Percentiles rank a stretch among this genome's conserved stretches.
Evolutionary conservation across 2,113 vertebrate species (phyloP).

Genomic region (Galbula dea): DNA sequence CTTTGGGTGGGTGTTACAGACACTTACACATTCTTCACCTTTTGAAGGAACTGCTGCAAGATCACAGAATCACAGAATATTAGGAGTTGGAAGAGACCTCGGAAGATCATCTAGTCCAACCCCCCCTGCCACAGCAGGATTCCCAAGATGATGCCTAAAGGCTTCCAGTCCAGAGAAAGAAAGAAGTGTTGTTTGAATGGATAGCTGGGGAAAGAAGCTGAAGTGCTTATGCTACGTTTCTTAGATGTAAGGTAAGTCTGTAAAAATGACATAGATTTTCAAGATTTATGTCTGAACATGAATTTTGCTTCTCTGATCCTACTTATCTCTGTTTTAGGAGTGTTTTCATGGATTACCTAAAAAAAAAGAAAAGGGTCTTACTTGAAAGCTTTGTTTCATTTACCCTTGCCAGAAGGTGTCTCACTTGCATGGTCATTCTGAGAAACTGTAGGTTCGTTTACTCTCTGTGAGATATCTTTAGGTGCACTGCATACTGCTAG

Average conservation of each 20-base stretch:
- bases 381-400: not conserved
- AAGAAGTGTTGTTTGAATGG: not conserved
- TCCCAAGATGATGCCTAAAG: not conserved
- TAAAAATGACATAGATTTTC: not conserved
- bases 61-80: too few species aligned
- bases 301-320: not conserved
- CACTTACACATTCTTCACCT: not conserved
- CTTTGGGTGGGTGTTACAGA: not conserved
- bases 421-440: slow-evolving; percentile 52
- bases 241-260: not conserved
- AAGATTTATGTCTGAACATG: not conserved
- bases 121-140: too few species aligned
- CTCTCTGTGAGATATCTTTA: not conserved
- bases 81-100: too few species aligned
- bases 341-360: not conserved
- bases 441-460: not conserved
- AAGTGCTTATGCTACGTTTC: not conserved
- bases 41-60: not conserved
- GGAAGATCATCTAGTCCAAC: too few species aligned
- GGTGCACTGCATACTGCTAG: not conserved
- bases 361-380: not conserved
- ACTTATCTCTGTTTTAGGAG: not conserved
- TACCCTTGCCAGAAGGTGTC: slow-evolving; percentile 66
- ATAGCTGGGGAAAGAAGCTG: not conserved
- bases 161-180: not conserved